Evolutionary conservation across 92 coral and sea anemone species (phyloP).

Genomic region (Bergia sp.): DNA sequence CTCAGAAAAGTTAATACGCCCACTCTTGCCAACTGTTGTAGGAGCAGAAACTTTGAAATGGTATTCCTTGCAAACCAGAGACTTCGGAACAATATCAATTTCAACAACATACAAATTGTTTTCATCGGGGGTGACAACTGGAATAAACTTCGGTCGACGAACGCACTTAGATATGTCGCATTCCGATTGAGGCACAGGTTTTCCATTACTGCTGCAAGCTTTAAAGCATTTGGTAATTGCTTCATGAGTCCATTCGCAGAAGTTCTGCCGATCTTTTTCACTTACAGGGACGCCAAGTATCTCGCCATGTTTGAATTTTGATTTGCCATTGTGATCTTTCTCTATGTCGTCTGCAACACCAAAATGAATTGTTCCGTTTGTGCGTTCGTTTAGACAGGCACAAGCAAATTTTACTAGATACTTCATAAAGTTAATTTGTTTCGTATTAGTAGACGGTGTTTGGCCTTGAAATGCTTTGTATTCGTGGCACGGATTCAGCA

Average conservation of each 20-base stretch:
- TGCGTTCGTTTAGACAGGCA: slow-evolving; percentile 58
- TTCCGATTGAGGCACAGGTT: slow-evolving; percentile 14
- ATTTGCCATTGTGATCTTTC: neutral
- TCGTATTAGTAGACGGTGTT: neutral
- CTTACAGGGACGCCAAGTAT: slow-evolving; percentile 33
- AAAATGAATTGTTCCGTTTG: slow-evolving; percentile 70
- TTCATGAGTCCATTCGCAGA: slow-evolving; percentile 29
- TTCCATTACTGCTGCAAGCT: slow-evolving; percentile 3
- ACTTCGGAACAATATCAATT: slow-evolving; percentile 36
- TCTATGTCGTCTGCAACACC: slow-evolving; percentile 64
- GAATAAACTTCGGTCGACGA: slow-evolving; percentile 37
- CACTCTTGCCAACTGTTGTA: neutral
- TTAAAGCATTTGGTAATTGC: slow-evolving; percentile 31
- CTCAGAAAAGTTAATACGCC: neutral
- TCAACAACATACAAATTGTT: slow-evolving; percentile 22
- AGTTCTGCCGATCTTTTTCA: slow-evolving; percentile 2
- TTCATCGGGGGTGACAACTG: slow-evolving; percentile 4
- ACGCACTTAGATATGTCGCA: slow-evolving; percentile 1
- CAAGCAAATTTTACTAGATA: slow-evolving; percentile 55
- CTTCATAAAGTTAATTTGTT: slow-evolving; percentile 33
- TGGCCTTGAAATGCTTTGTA: slow-evolving; percentile 39
- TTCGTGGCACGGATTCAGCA: slow-evolving; percentile 46
- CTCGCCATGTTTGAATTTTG: slow-evolving; percentile 46
- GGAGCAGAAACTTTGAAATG: slow-evolving; percentile 41
- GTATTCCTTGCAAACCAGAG: slow-evolving; percentile 3